These are phyloP conservation scores for Pogona vitticeps DNA, from an alignment of 2,113 vertebrate species.

Conservation along the genomic window DNA sequence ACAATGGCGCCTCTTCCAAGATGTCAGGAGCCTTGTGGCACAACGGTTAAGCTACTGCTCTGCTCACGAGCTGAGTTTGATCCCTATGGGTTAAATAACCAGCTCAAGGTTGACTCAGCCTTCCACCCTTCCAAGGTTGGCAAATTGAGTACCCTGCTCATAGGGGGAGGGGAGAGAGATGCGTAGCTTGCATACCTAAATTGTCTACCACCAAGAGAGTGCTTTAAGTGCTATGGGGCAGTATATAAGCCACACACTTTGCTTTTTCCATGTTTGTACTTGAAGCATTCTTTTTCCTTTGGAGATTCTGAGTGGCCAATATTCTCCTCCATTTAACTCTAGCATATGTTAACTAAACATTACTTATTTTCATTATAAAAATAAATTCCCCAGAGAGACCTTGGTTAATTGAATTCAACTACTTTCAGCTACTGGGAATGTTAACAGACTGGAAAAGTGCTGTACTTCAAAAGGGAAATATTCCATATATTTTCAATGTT, in stretches of 20 bases:
- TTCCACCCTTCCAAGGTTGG: too few relatives aligned
- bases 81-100: too few relatives aligned
- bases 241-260: too few relatives aligned
- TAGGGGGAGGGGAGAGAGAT: too few relatives aligned
- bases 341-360: background rate
- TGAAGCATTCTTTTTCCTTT: background rate
- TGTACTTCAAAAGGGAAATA: background rate
- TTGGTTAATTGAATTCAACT: background rate
- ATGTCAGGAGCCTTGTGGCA: background rate
- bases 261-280: too few relatives aligned
- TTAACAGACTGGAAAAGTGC: background rate
- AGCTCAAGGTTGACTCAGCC: too few relatives aligned
- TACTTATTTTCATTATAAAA: background rate
- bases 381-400: background rate
- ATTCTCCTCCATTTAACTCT: background rate
- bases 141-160: too few relatives aligned
- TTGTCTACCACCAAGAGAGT: too few relatives aligned
- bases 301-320: background rate
- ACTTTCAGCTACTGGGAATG: background rate
- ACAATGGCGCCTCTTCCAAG: too few relatives aligned
- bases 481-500: background rate
- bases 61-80: too few relatives aligned
- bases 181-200: too few relatives aligned
- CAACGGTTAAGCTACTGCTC: background rate
- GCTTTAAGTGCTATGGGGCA: too few relatives aligned